Percentiles rank a stretch among this genome's conserved stretches.
Evolutionary conservation across 2,888 invertebrate genomes (phyloP).

Genomic region (Eilema caniola): DNA sequence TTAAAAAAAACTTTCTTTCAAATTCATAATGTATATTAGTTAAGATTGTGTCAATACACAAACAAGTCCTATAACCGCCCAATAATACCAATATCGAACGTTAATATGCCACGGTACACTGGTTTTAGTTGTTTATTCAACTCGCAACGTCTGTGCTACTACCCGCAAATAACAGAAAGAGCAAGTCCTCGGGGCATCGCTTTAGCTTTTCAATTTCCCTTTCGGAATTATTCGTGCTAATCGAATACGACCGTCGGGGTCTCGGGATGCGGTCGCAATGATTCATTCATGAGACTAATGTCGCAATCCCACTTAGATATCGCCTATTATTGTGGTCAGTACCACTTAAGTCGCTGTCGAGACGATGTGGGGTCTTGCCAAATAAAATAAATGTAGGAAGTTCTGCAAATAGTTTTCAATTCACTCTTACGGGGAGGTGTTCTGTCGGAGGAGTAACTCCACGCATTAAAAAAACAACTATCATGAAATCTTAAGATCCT

Average conservation of each 20-base stretch:
- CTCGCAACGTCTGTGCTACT: slow-evolving; percentile 67
- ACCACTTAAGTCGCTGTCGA: slow-evolving; percentile 50
- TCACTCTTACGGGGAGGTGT: neutral
- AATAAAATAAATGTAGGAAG: slow-evolving; percentile 12
- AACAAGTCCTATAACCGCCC: slow-evolving; percentile 38
- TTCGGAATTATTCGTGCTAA: slow-evolving; percentile 86
- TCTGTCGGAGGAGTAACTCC: neutral
- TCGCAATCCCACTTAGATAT: slow-evolving; percentile 73
- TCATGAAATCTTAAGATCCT: neutral
- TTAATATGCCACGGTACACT: slow-evolving; percentile 56
- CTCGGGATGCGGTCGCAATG: slow-evolving; percentile 77
- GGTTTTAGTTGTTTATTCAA: slow-evolving; percentile 78
- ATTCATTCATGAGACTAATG: slow-evolving; percentile 86
- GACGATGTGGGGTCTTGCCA: slow-evolving; percentile 1
- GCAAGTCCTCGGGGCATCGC: slow-evolving; percentile 85
- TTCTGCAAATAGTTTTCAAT: neutral
- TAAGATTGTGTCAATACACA: slow-evolving; percentile 32
- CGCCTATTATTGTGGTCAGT: slow-evolving; percentile 70
- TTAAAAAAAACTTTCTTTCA: slow-evolving; percentile 17
- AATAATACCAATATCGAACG: slow-evolving; percentile 58
- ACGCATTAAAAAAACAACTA: neutral
- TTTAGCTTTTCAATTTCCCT: slow-evolving; percentile 87
- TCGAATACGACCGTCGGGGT: slow-evolving; percentile 82
- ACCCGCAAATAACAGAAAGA: slow-evolving; percentile 86
- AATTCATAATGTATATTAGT: slow-evolving; percentile 27